Conservation (phyloP, 2,113 vertebrate genomes). For the Glareola pratincola region DNA sequence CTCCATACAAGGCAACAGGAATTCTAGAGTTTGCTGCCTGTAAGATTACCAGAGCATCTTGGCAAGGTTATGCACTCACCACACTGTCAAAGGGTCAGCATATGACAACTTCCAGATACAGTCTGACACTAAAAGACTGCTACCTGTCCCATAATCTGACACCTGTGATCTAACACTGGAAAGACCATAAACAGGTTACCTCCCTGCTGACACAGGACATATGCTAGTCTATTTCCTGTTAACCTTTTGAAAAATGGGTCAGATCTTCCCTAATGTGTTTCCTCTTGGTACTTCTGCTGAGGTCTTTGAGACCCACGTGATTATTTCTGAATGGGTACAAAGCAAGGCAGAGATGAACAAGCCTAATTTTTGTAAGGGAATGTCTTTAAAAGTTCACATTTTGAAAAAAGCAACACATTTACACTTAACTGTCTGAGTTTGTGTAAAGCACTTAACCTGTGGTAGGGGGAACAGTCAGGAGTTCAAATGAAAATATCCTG, state of each 20-base stretch:
- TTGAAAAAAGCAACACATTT: not conserved
- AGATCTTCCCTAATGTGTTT: not conserved
- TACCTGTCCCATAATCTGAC: not conserved
- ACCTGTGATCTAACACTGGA: not conserved
- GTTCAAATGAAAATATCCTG: not conserved
- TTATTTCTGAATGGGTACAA: not conserved
- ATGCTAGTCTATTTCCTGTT: not conserved
- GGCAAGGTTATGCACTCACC: not conserved
- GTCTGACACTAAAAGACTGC: not conserved
- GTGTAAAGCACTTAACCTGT: not conserved
- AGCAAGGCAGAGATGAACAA: not conserved
- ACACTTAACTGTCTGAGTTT: not conserved
- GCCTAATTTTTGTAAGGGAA: not conserved
- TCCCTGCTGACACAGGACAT: not conserved
- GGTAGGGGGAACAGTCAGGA: fast-evolving
- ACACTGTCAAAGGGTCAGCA: fast-evolving
- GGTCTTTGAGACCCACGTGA: not conserved
- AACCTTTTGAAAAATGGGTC: not conserved
- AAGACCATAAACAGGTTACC: not conserved
- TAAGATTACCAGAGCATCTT: not conserved
- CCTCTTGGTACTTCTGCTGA: not conserved
- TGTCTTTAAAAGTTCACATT: not conserved
- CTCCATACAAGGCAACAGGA: not conserved
- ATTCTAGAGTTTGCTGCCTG: not conserved
- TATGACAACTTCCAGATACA: not conserved